Percentiles rank a stretch among this genome's conserved stretches.
These are phyloP conservation scores for Daubentonia madagascariensis DNA, from an alignment of 2,113 vertebrate species.

Conservation along the genomic window DNA sequence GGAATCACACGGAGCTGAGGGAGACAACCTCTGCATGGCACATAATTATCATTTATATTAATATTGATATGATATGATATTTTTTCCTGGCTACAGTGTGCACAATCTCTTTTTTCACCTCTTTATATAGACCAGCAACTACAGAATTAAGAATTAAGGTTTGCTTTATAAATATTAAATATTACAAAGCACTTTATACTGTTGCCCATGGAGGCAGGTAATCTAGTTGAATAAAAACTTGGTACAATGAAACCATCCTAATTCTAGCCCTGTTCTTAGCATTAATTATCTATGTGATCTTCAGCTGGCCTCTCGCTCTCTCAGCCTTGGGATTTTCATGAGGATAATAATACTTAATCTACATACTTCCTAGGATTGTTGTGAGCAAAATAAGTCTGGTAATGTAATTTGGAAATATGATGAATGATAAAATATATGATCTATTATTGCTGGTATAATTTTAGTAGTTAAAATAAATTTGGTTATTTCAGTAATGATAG, in stretches of 20 bases:
- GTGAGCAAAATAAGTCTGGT: background rate
- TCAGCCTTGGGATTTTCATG: background rate
- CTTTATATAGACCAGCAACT: background rate
- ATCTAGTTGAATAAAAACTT: background rate
- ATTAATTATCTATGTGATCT: background rate
- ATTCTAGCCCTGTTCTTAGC: background rate
- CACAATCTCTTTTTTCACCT: background rate
- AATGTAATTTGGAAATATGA: background rate
- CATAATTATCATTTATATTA: background rate
- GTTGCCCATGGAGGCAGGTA: background rate
- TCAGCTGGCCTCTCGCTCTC: background rate
- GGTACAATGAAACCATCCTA: background rate
- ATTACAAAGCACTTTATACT: background rate
- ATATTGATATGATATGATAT: background rate
- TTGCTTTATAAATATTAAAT: background rate
- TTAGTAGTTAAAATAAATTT: slow-evolving; percentile 34
- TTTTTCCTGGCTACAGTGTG: background rate
- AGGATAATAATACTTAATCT: background rate
- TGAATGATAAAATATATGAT: slow-evolving; percentile 3
- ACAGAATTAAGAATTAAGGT: background rate
- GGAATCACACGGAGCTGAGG: no score
- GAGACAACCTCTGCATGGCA: rapidly evolving
- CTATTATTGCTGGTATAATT: background rate
- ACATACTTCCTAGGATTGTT: background rate
- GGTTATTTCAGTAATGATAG: slow-evolving; percentile 1